Base-by-base conservation (phyloP, 2,888 invertebrate genomes). In the Euplagia quadripunctaria region DNA sequence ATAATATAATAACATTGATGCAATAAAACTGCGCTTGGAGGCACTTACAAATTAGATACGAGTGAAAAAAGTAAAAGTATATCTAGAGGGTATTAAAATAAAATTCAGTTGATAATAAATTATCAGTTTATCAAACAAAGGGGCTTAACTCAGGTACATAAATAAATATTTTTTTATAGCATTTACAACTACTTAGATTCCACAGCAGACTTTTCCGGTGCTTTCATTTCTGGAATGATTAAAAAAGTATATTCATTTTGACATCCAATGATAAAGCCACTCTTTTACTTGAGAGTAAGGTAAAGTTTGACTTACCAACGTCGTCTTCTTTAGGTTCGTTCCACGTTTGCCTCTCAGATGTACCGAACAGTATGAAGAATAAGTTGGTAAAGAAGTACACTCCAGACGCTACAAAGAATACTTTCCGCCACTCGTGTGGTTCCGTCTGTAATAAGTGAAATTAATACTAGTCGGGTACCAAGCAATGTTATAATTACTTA, bases 361-460 rank as follows among this genome's bases (percentile, higher is more conserved):
- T 97, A 46, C 97, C 97, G 87, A 97, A 98, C 16, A 97, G 87
- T 3, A 98, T 86, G 89, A 97, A 98, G 83, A 97, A 95, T 11
- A 97, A 90, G 87, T 97, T 97, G 46, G 97, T 97, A 64, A 97
- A 90, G 74, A 97, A 95, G 86, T 98, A 98, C 64, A 98, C 94
- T 20, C 94, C 97, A 1, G 97, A 96, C 0, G 98, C 97, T 49
- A 98, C 95, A 88, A 97, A 97, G 93, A 98, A 98, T 55, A 98
- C 97, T 75, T 96, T 96, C 68, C 97, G 96, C 98, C 98, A 98
- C 88, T 97, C 97, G 17, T 89, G 79, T 16, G 96, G 95, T 83
- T 97, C 94, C 68, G 92, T 93, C 98, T 98, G 93, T 91, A 85
- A 80, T 12, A 65, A 20, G 14, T 49, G 64, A 74, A 75, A 64